These are phyloP conservation scores for Trichogramma evanescens DNA, from an alignment of 2,888 invertebrate species.

Conservation along the genomic window DNA sequence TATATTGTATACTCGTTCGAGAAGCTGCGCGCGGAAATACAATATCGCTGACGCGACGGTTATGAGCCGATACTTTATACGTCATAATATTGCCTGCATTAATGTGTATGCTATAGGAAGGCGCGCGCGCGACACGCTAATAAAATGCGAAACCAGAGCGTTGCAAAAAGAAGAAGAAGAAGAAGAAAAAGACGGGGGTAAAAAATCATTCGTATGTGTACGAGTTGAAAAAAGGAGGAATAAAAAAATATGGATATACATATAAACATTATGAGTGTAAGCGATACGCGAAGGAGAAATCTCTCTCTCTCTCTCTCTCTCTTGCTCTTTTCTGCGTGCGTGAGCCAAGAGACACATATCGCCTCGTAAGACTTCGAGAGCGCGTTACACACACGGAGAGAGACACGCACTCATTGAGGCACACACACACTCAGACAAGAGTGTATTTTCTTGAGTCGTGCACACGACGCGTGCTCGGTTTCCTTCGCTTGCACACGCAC, in stretches of 20 bases:
- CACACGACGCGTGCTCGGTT: too few species aligned
- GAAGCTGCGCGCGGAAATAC: slow-evolving; percentile 7
- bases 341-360: neutral
- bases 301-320: neutral
- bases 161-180: too few species aligned
- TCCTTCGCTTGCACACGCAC: neutral
- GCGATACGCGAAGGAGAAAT: slow-evolving; percentile 17
- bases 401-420: too few species aligned
- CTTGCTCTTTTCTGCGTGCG: neutral
- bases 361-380: slow-evolving; percentile 13
- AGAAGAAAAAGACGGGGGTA: too few species aligned
- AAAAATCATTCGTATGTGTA: too few species aligned
- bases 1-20: neutral
- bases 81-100: neutral
- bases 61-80: slow-evolving; percentile 20
- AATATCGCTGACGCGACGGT: neutral
- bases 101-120: slow-evolving; percentile 10
- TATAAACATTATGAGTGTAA: neutral
- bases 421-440: too few species aligned
- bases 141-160: too few species aligned
- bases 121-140: neutral
- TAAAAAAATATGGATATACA: too few species aligned
- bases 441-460: too few species aligned
- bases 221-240: too few species aligned
- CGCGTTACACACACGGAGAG: neutral